These are phyloP conservation scores for Ailuropoda melanoleuca DNA, from an alignment of 2,113 vertebrate genomes.

Conservation along the genomic window DNA sequence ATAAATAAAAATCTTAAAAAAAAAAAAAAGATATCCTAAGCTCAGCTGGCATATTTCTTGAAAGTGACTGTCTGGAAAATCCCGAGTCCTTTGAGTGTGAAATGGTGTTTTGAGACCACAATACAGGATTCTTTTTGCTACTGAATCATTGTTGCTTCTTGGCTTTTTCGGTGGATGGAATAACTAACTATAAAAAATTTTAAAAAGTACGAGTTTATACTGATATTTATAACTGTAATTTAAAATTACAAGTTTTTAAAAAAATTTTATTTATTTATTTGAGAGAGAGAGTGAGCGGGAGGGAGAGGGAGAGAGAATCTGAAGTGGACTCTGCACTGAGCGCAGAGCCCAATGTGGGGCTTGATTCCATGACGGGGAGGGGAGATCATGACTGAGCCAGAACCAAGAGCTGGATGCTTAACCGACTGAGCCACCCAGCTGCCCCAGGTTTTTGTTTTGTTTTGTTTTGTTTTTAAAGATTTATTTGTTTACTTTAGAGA, in stretches of 20 bases:
- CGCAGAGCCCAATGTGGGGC: not conserved
- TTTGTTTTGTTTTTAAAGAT: not conserved
- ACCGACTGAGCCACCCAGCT: not conserved
- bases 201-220: not conserved
- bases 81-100: not conserved
- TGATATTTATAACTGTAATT: not conserved
- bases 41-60: not conserved
- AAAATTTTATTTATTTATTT: not conserved
- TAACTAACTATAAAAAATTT: not conserved
- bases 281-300: not conserved
- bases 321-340: not conserved
- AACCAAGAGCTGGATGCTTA: not conserved
- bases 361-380: no score
- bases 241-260: not conserved
- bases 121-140: not conserved
- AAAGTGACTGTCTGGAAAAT: not conserved
- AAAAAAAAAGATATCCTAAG: no score
- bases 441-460: not conserved
- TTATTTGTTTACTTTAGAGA: not conserved
- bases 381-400: no score
- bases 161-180: not conserved
- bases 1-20: no score
- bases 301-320: not conserved
- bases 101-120: not conserved
- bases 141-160: not conserved